These are phyloP conservation scores for Drosophila equinoxialis DNA, from an alignment of 1,140 invertebrate genomes.

Conservation along the genomic window DNA sequence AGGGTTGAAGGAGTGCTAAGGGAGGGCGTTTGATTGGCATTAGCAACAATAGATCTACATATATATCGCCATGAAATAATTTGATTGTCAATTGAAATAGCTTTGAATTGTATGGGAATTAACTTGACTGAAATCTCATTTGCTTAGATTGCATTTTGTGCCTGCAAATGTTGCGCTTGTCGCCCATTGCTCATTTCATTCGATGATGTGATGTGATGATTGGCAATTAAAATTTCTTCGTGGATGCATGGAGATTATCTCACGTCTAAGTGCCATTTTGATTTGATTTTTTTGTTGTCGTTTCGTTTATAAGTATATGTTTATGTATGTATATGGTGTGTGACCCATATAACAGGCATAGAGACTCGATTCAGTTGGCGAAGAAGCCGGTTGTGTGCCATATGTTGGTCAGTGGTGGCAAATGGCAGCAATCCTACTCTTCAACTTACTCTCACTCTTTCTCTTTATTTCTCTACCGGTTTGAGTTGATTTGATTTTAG, in stretches of 20 bases:
- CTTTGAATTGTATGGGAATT: too few relatives aligned
- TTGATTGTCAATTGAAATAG: too few relatives aligned
- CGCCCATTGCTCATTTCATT: neutral
- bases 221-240: conserved; percentile 71
- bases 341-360: conserved; percentile 56
- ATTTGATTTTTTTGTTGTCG: neutral
- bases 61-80: too few relatives aligned
- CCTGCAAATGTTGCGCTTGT: neutral
- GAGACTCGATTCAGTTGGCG: conserved; percentile 26
- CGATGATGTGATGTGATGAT: conserved; percentile 27
- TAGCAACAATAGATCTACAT: too few relatives aligned
- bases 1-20: too few relatives aligned
- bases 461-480: conserved; percentile 34
- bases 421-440: conserved; percentile 30
- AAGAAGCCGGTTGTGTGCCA: conserved; percentile 45
- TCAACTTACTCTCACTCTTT: neutral
- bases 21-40: too few relatives aligned
- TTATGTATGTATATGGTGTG: neutral
- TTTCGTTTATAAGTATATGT: neutral
- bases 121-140: neutral
- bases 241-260: conserved; percentile 55
- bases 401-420: conserved; percentile 69
- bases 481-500: conserved; percentile 23
- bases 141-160: neutral
- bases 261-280: conserved; percentile 49